phyloP scores from a whole-genome alignment of 2,113 vertebrate species.

The Ariopsis seemanni region DNA sequence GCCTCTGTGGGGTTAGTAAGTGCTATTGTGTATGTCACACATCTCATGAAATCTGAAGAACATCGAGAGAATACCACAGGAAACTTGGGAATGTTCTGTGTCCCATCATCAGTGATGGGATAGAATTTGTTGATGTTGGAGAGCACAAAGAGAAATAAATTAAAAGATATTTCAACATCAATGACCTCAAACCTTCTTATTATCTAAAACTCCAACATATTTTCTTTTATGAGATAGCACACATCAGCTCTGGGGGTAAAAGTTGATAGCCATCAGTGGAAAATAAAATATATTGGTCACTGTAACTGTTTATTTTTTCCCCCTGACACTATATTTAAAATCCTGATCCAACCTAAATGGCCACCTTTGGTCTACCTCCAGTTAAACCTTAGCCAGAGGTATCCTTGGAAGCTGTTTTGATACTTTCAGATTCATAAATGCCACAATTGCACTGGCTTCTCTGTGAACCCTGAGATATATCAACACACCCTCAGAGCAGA shows the following conservation, averaged over 20 bases:
- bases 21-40: conserved; percentile 10
- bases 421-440: neutral
- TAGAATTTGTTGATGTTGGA: conserved; percentile 41
- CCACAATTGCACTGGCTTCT: conserved; percentile 6
- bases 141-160: conserved; percentile 24
- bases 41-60: neutral
- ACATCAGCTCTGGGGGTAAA: neutral
- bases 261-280: neutral
- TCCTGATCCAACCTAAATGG: neutral
- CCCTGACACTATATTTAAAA: neutral
- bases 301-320: conserved; percentile 7
- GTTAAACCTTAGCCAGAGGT: too few species aligned
- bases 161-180: conserved; percentile 30
- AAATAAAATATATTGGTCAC: conserved; percentile 18
- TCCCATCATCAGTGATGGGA: conserved; percentile 27
- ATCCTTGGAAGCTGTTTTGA: neutral
- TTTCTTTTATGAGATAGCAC: neutral
- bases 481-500: conserved; percentile 47
- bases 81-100: neutral
- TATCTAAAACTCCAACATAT: neutral
- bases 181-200: conserved; percentile 18
- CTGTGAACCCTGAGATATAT: conserved; percentile 32
- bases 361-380: neutral
- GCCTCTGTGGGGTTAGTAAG: neutral
- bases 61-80: neutral